These are phyloP conservation scores for Cephus runcator DNA, from an alignment of 2,888 invertebrate genomes.

Conservation along the genomic window DNA sequence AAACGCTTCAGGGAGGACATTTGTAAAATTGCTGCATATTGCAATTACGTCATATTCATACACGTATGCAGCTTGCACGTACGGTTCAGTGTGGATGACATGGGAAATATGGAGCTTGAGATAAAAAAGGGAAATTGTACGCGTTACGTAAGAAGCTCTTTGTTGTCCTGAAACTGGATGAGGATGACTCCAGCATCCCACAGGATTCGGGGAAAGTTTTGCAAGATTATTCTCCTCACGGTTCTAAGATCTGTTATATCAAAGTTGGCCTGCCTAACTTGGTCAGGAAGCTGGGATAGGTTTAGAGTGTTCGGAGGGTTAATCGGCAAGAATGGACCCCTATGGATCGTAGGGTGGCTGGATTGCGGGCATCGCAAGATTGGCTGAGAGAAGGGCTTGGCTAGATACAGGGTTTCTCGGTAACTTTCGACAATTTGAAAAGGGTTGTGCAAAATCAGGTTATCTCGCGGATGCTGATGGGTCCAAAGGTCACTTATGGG, in stretches of 20 bases:
- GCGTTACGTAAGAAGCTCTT: neutral
- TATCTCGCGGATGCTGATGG: neutral
- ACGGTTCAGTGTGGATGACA: neutral
- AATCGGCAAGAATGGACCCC: neutral
- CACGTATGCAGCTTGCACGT: neutral
- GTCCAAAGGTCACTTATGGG: neutral
- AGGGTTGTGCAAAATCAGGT: slow-evolving; percentile 37
- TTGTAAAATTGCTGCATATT: too few species aligned
- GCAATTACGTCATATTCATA: neutral
- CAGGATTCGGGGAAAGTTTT: neutral
- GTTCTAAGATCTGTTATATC: neutral
- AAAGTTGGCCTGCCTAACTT: neutral
- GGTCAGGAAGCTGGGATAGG: neutral
- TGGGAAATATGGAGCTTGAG: neutral
- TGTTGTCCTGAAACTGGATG: neutral
- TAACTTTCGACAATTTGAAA: slow-evolving; percentile 29
- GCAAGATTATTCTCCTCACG: neutral
- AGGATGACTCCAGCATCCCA: neutral
- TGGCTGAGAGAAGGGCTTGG: neutral
- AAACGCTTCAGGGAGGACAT: too few species aligned
- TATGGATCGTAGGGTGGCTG: neutral
- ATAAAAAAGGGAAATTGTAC: neutral
- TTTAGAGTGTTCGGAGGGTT: neutral
- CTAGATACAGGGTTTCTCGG: neutral
- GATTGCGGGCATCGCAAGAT: neutral